phyloP scores from a whole-genome alignment of 1,140 invertebrate species.

The Caenorhabditis briggsae region DNA sequence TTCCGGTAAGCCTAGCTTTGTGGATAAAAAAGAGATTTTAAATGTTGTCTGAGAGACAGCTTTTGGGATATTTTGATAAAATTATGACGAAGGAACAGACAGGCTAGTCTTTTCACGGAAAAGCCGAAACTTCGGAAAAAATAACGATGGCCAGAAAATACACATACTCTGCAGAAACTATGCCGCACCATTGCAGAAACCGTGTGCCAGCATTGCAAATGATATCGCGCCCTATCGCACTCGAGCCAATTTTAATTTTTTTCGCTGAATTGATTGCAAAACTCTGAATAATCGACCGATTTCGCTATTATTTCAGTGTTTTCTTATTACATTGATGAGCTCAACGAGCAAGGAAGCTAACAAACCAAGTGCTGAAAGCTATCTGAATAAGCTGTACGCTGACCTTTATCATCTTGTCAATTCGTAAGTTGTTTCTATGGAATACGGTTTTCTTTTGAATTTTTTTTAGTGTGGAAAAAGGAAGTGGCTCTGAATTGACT shows the following conservation, averaged over 20 bases:
- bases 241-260: constrained; percentile 1
- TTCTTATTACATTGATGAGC: constrained; percentile 9
- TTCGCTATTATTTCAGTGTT: neutral
- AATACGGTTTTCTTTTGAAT: neutral
- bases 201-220: neutral
- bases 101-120: too few species aligned
- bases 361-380: constrained; percentile 25
- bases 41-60: too few species aligned
- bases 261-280: neutral
- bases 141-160: too few species aligned
- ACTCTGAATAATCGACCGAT: neutral
- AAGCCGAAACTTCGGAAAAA: too few species aligned
- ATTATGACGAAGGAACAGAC: too few species aligned
- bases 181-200: constrained; percentile 2
- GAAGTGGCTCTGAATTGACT: constrained; percentile 47
- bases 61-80: too few species aligned
- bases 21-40: too few species aligned
- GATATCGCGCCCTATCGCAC: constrained; percentile 7
- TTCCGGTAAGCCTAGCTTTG: too few species aligned
- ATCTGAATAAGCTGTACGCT: constrained; percentile 28
- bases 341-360: neutral
- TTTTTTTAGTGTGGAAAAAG: constrained; percentile 49
- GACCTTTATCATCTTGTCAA: constrained; percentile 49
- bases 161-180: neutral
- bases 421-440: constrained; percentile 29